Conservation (phyloP, 1,140 invertebrate species). For the Capitella teleta region DNA sequence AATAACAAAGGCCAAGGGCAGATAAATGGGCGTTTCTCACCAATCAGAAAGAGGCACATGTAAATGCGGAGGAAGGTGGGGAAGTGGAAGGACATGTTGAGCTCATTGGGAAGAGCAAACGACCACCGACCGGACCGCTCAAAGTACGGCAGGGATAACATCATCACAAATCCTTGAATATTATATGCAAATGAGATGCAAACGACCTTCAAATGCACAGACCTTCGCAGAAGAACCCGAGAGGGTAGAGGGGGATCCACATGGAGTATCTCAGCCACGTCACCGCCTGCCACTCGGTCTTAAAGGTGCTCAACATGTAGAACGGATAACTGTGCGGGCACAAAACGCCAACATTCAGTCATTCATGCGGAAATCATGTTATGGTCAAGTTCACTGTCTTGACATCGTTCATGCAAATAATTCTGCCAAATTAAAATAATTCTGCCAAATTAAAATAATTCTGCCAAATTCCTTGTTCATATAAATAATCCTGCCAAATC, state of each 20-base stretch:
- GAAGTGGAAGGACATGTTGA: slow-evolving; percentile 79
- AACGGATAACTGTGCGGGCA: slow-evolving; percentile 82
- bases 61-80: slow-evolving; percentile 66
- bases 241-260: slow-evolving; percentile 84
- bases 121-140: slow-evolving; percentile 70
- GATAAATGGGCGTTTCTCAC: too few relatives aligned
- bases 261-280: slow-evolving; percentile 86
- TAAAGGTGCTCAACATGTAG: slow-evolving; percentile 70
- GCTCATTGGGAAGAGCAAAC: slow-evolving; percentile 65
- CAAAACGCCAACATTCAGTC: too few relatives aligned
- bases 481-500: too few relatives aligned
- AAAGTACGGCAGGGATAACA: slow-evolving; percentile 68
- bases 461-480: too few relatives aligned
- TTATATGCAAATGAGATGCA: not conserved
- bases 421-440: too few relatives aligned
- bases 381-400: too few relatives aligned
- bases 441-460: too few relatives aligned
- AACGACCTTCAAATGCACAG: slow-evolving; percentile 46
- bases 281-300: slow-evolving; percentile 60
- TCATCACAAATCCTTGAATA: slow-evolving; percentile 44
- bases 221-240: slow-evolving; percentile 78
- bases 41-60: slow-evolving; percentile 61
- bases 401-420: too few relatives aligned
- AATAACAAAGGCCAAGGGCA: too few relatives aligned
- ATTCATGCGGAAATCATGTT: too few relatives aligned